Evolutionary conservation across 2,113 vertebrate genomes (phyloP).

Genomic region (Muntiacus muntjak): DNA sequence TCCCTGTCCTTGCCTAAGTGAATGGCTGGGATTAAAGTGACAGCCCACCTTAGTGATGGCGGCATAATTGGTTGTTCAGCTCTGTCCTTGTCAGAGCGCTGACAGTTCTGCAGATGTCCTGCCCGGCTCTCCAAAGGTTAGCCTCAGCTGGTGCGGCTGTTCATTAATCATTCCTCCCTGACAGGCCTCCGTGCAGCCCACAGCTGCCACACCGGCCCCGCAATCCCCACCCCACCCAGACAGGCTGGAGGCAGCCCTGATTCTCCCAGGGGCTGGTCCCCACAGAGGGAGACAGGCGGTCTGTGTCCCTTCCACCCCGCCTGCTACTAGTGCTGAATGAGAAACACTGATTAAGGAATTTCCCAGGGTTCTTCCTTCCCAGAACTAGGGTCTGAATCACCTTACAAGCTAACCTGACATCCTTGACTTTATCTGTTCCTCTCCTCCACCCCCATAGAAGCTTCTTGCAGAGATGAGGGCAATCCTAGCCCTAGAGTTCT

Average conservation of each 20-base stretch:
- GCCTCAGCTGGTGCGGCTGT: conserved; percentile 96
- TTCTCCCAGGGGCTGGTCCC: conserved; percentile 66
- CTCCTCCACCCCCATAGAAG: not conserved
- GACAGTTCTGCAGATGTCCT: conserved; percentile 99
- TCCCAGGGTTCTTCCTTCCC: conserved; percentile 47
- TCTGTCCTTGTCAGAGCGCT: conserved; percentile 99
- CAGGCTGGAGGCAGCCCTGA: conserved; percentile 78
- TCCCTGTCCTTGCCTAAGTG: conserved; percentile 99
- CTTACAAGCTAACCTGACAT: conserved; percentile 40
- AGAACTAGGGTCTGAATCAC: conserved; percentile 44
- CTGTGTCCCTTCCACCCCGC: conserved; percentile 27
- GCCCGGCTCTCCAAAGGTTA: conserved; percentile 99
- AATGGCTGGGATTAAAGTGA: conserved; percentile 99
- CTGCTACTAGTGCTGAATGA: conserved; percentile 29
- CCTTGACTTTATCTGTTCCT: conserved; percentile 7
- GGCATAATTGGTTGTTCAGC: conserved; percentile 99
- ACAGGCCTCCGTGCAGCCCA: conserved; percentile 97
- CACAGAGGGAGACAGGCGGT: not conserved
- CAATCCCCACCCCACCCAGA: conserved; percentile 89
- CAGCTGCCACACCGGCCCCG: conserved; percentile 95
- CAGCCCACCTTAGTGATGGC: conserved; percentile 99
- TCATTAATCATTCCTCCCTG: conserved; percentile 99
- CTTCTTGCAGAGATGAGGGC: not conserved
- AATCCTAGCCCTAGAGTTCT: not conserved
- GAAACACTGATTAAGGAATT: conserved; percentile 26